phyloP scores from a whole-genome alignment of 2,113 vertebrate species.

The Phyllostomus hastatus region DNA sequence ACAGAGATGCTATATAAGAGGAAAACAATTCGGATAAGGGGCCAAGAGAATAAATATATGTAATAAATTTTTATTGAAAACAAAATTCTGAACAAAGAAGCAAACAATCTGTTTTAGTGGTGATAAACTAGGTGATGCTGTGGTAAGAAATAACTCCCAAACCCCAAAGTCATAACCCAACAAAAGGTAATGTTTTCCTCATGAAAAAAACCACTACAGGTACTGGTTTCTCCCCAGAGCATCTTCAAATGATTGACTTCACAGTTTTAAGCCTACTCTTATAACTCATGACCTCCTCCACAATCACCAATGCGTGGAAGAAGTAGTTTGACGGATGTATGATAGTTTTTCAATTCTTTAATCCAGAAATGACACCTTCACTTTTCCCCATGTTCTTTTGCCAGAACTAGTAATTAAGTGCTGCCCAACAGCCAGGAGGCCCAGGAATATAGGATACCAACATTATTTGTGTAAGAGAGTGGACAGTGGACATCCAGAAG shows the following conservation, averaged over 20 bases:
- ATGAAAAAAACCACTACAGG: not conserved
- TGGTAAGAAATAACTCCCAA: constrained; percentile 15
- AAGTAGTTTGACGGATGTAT: not conserved
- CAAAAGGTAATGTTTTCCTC: not conserved
- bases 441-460: not conserved
- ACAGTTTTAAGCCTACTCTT: not conserved
- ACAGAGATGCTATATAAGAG: not conserved
- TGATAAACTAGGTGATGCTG: not conserved
- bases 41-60: not conserved
- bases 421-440: not conserved
- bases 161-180: not conserved
- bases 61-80: constrained; percentile 16
- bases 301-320: not conserved
- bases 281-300: not conserved
- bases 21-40: not conserved
- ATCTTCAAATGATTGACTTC: not conserved
- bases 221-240: not conserved
- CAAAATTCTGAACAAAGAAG: not conserved
- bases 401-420: not conserved
- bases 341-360: not conserved
- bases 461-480: not conserved
- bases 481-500: not conserved
- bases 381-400: not conserved
- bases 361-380: not conserved
- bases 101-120: not conserved